phyloP scores from a whole-genome alignment of 2,113 vertebrate genomes.

The Melanostigma gelatinosum region DNA sequence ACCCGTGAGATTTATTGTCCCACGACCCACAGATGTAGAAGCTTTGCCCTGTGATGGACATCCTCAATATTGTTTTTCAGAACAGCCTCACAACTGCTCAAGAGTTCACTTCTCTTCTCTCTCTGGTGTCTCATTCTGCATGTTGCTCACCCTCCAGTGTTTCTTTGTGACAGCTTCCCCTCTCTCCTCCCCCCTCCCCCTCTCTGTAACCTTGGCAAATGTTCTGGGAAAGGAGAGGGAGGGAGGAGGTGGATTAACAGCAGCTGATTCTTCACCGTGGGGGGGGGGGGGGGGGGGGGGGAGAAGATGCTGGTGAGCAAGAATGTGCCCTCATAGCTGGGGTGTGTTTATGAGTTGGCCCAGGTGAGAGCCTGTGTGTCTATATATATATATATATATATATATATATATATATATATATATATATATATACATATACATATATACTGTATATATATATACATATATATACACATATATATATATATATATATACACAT shows the following conservation, averaged over 20 bases:
- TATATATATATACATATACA: no score
- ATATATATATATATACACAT: no score
- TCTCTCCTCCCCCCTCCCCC: background rate
- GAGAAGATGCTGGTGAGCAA: slow-evolving; percentile 19
- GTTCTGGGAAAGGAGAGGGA: slow-evolving; percentile 56
- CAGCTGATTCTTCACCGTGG: slow-evolving; percentile 11
- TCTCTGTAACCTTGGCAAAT: slow-evolving; percentile 61
- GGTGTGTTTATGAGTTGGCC: background rate
- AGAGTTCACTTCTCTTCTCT: background rate
- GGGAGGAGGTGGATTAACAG: slow-evolving; percentile 34
- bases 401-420: no score
- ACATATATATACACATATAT: no score
- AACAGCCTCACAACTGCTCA: slow-evolving; percentile 1
- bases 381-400: background rate
- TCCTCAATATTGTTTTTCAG: background rate
- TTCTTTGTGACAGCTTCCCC: slow-evolving; percentile 35
- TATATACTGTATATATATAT: no score
- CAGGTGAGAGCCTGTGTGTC: background rate
- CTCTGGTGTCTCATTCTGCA: slow-evolving; percentile 61
- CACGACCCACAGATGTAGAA: slow-evolving; percentile 1
- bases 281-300: background rate
- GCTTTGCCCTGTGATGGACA: background rate
- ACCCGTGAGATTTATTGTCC: slow-evolving; percentile 28
- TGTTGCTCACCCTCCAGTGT: slow-evolving; percentile 13
- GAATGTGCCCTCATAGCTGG: background rate